Conservation (phyloP, 1,140 invertebrate genomes). For the Planococcus citri region DNA sequence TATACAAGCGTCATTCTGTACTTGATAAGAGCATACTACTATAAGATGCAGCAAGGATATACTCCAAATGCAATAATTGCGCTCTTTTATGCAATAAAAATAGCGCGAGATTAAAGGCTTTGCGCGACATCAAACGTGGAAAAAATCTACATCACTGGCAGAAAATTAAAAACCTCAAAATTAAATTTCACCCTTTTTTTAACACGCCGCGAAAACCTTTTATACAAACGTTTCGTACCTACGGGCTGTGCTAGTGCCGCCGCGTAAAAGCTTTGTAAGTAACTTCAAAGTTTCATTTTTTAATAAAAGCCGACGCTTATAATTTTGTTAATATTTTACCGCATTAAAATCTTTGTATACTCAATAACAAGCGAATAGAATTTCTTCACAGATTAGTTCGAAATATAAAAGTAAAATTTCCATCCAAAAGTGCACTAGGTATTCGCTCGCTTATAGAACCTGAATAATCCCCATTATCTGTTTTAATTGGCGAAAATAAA, state of each 20-base stretch:
- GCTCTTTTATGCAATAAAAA: slow-evolving; percentile 7
- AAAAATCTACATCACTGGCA: neutral
- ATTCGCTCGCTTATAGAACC: too few species aligned
- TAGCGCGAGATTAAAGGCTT: neutral
- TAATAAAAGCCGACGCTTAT: neutral
- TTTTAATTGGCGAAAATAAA: too few species aligned
- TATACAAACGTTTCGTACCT: slow-evolving; percentile 2
- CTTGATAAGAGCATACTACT: too few species aligned
- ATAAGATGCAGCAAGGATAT: neutral
- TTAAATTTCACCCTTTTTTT: neutral
- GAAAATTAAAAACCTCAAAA: slow-evolving; percentile 4
- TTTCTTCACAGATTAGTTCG: too few species aligned
- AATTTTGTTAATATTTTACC: neutral
- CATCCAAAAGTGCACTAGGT: too few species aligned
- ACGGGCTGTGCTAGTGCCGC: too few species aligned
- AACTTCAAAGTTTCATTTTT: neutral
- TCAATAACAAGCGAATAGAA: too few species aligned
- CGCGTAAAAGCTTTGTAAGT: slow-evolving; percentile 7
- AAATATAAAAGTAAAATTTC: too few species aligned
- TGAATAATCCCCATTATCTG: too few species aligned
- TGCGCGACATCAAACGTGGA: neutral
- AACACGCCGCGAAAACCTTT: neutral
- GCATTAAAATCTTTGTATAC: neutral
- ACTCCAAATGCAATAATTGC: slow-evolving; percentile 1
- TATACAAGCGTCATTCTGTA: neutral